A percentile compares a stretch with the other conserved stretches of the same genome.
These are phyloP conservation scores for Gnatocerus cornutus DNA, from an alignment of 2,888 invertebrate species.

Conservation along the genomic window DNA sequence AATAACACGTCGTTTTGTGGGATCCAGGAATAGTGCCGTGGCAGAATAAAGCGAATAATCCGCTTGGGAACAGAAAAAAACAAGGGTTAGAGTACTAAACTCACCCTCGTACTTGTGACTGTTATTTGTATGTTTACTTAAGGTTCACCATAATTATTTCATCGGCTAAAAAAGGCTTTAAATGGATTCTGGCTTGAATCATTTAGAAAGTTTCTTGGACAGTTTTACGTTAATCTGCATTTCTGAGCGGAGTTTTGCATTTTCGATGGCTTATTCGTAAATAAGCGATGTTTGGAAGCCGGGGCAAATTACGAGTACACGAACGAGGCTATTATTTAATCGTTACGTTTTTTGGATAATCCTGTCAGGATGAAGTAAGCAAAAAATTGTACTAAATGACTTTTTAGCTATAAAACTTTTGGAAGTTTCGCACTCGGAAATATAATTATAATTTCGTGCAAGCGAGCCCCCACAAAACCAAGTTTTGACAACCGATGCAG, in stretches of 20 bases:
- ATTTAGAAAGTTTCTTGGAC: too few species aligned
- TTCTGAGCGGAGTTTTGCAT: too few species aligned
- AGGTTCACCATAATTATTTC: background rate
- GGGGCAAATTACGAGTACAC: too few species aligned
- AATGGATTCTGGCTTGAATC: background rate
- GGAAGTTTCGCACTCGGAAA: background rate
- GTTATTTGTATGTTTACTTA: too few species aligned
- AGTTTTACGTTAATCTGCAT: too few species aligned
- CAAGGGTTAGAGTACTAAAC: background rate
- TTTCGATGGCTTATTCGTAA: too few species aligned
- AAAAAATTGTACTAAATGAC: too few species aligned
- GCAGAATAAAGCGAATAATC: background rate
- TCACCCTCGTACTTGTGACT: background rate
- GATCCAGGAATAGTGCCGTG: background rate
- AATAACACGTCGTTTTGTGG: background rate
- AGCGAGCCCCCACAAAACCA: background rate
- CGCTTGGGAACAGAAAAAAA: background rate
- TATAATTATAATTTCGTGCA: background rate
- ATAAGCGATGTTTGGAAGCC: too few species aligned
- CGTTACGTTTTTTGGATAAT: too few species aligned
- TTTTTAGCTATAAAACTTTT: too few species aligned
- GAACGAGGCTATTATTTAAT: too few species aligned
- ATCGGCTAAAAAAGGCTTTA: background rate
- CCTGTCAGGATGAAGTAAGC: too few species aligned
- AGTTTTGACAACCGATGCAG: conserved; percentile 21